A percentile compares a stretch with the other conserved stretches of the same genome.
phyloP scores from a whole-genome alignment of 2,888 invertebrate genomes.

The Tenodera sinensis region DNA sequence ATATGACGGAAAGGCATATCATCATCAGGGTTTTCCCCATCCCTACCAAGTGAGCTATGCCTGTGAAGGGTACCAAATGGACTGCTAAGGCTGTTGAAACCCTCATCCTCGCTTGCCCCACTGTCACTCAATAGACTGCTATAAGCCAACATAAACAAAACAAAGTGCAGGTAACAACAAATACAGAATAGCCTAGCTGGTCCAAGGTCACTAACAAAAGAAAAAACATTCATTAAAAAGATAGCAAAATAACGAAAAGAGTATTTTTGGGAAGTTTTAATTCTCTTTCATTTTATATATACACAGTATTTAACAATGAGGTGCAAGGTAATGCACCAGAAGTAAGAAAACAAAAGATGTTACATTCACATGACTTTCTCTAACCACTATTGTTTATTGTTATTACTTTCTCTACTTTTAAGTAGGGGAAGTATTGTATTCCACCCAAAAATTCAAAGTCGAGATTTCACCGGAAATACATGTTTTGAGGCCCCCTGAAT shows the following conservation, averaged over 20 bases:
- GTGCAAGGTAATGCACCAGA: too few species aligned
- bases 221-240: neutral
- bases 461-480: too few species aligned
- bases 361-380: too few species aligned
- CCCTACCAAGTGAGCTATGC: constrained; percentile 54
- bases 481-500: too few species aligned
- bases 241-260: neutral
- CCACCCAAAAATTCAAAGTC: too few species aligned
- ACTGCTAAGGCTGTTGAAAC: constrained; percentile 33
- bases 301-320: too few species aligned
- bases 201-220: neutral
- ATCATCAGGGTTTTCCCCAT: constrained; percentile 50
- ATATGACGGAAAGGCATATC: constrained; percentile 49
- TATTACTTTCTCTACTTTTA: too few species aligned
- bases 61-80: constrained; percentile 41
- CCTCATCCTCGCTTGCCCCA: constrained; percentile 37
- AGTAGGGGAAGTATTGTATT: too few species aligned
- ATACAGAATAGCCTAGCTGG: neutral
- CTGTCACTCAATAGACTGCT: constrained; percentile 38
- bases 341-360: too few species aligned
- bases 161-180: neutral
- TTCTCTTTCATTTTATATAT: neutral
- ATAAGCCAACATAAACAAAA: neutral
- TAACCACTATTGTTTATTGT: too few species aligned
- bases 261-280: neutral